These are phyloP conservation scores for Mastomys coucha DNA, from an alignment of 2,113 vertebrate genomes.

Conservation along the genomic window DNA sequence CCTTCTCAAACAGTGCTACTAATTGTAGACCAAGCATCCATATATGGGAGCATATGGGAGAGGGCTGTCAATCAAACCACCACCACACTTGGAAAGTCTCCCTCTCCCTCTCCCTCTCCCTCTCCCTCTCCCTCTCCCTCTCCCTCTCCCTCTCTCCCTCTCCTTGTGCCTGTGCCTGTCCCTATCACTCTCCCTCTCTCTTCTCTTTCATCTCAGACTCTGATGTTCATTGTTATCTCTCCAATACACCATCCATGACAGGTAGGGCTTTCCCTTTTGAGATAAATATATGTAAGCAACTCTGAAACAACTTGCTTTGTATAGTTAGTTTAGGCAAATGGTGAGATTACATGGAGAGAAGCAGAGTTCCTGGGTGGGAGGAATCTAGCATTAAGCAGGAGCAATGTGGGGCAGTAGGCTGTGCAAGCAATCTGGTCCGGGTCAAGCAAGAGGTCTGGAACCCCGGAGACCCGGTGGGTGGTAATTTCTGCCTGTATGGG, in stretches of 20 bases:
- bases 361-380: background rate
- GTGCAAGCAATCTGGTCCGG: too few relatives aligned
- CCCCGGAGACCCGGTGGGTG: too few relatives aligned
- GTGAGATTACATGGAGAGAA: background rate
- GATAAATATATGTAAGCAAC: background rate
- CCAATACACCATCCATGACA: background rate
- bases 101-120: background rate
- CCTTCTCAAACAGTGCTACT: background rate
- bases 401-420: too few relatives aligned
- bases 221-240: background rate
- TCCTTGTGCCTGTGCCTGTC: fast-evolving
- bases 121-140: background rate
- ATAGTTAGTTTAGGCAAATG: background rate
- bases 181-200: background rate
- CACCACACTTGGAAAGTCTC: background rate
- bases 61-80: background rate
- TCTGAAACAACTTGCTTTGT: background rate
- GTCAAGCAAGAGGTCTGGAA: too few relatives aligned
- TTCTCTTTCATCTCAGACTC: background rate
- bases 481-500: too few relatives aligned
- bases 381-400: background rate
- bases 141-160: background rate
- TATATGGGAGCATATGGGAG: background rate
- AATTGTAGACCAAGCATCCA: background rate
- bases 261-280: background rate